These are phyloP conservation scores for Zosterops borbonicus DNA, from an alignment of 2,113 vertebrate genomes.

Conservation along the genomic window DNA sequence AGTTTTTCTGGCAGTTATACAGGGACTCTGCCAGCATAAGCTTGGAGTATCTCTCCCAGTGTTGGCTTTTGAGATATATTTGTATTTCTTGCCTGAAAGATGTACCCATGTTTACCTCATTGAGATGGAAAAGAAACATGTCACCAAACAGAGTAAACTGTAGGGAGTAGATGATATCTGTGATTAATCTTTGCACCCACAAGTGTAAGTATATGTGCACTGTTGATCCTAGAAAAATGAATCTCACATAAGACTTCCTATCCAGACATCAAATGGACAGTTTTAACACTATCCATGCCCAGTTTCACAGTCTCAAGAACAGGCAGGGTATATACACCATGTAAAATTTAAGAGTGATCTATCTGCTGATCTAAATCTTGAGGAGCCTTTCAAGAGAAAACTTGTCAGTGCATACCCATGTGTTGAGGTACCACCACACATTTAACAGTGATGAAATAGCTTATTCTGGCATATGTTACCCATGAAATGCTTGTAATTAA, in stretches of 20 bases:
- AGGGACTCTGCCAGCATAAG: neutral
- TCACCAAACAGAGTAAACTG: neutral
- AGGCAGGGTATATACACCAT: neutral
- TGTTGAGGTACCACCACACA: neutral
- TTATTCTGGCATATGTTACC: slow-evolving; percentile 5
- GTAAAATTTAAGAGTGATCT: neutral
- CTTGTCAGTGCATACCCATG: slow-evolving; percentile 33
- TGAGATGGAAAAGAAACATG: neutral
- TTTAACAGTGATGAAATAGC: slow-evolving; percentile 26
- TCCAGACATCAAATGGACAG: neutral
- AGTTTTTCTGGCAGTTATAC: neutral
- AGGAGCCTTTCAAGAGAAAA: slow-evolving; percentile 43
- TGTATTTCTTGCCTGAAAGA: neutral
- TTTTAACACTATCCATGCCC: neutral
- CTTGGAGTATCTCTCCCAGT: neutral
- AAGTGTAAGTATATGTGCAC: neutral
- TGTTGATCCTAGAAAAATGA: neutral
- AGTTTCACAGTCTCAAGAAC: neutral
- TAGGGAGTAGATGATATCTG: neutral
- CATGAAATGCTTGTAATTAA: neutral
- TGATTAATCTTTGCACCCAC: neutral
- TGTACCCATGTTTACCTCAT: neutral
- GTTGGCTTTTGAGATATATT: neutral
- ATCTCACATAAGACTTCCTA: neutral
- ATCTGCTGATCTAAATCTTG: slow-evolving; percentile 13